Evolutionary conservation across 2,888 invertebrate species (phyloP).

Genomic region (Euzetes globulus): DNA sequence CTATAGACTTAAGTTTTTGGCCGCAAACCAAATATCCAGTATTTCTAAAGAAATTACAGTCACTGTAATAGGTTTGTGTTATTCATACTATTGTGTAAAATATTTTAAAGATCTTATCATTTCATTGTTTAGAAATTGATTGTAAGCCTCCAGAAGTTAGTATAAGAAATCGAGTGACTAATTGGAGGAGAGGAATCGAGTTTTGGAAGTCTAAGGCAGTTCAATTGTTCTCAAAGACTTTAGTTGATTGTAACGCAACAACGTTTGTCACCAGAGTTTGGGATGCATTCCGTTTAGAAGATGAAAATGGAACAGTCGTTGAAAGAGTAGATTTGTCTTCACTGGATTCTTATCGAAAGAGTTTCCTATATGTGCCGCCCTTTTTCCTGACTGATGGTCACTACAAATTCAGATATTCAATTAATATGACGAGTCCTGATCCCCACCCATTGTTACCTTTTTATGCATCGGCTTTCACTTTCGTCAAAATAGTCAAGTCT

Average conservation of each 20-base stretch:
- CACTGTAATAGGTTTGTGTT: conserved; percentile 25
- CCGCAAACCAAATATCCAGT: conserved; percentile 11
- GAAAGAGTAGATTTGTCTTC: conserved; percentile 41
- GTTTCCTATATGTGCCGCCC: conserved; percentile 43
- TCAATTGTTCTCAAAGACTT: conserved; percentile 41
- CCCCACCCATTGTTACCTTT: conserved; percentile 38
- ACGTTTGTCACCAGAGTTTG: conserved; percentile 40
- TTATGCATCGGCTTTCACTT: conserved; percentile 42
- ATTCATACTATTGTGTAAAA: background rate
- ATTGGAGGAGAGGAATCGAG: conserved; percentile 38
- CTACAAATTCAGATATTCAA: conserved; percentile 46
- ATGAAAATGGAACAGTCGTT: conserved; percentile 38
- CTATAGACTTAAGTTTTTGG: conserved; percentile 14
- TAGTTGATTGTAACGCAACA: conserved; percentile 42
- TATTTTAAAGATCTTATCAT: background rate
- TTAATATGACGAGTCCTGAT: conserved; percentile 44
- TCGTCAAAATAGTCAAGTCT: conserved; percentile 44
- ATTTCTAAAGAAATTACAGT: conserved; percentile 7
- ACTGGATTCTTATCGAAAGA: conserved; percentile 42
- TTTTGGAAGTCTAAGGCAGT: conserved; percentile 40
- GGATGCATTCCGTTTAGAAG: conserved; percentile 40
- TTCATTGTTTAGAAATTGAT: conserved; percentile 34
- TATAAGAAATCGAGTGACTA: conserved; percentile 40
- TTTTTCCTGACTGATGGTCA: conserved; percentile 45
- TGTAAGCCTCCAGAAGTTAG: conserved; percentile 41